These are phyloP conservation scores for Coryphaenoides rupestris DNA, from an alignment of 2,113 vertebrate species.

Conservation along the genomic window DNA sequence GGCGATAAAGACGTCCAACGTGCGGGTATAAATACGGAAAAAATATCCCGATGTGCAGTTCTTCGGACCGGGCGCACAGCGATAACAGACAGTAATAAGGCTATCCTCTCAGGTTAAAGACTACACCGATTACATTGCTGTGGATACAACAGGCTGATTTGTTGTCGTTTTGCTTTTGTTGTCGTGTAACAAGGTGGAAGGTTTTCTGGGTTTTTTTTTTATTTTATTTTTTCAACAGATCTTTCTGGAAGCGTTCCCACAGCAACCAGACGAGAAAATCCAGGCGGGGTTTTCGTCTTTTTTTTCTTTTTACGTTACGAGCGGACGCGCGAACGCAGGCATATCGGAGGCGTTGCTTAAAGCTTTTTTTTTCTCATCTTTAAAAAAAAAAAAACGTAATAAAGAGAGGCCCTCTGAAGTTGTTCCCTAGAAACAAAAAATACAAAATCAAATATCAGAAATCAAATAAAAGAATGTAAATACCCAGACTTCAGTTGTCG, in stretches of 20 bases:
- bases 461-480: conserved; percentile 64
- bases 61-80: conserved; percentile 46
- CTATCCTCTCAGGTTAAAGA: conserved; percentile 53
- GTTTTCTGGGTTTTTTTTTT: too few species aligned
- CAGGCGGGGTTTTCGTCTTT: too few species aligned
- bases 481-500: conserved; percentile 75
- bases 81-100: conserved; percentile 66
- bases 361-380: conserved; percentile 99
- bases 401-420: conserved; percentile 91
- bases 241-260: conserved; percentile 49
- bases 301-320: too few species aligned
- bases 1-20: not conserved
- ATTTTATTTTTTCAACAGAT: conserved; percentile 24
- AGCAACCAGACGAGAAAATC: conserved; percentile 48
- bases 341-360: conserved; percentile 99
- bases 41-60: conserved; percentile 61
- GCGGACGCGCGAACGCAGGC: conserved; percentile 80
- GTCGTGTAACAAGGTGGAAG: too few species aligned
- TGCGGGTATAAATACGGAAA: conserved; percentile 1
- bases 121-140: too few species aligned
- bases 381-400: conserved; percentile 80
- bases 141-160: too few species aligned
- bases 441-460: too few species aligned
- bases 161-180: too few species aligned
- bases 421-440: conserved; percentile 74